Evolutionary conservation across 1,140 invertebrate species (phyloP), one percentile per base, ranked within the genome.

Genomic region (Ganaspis sp.): DNA sequence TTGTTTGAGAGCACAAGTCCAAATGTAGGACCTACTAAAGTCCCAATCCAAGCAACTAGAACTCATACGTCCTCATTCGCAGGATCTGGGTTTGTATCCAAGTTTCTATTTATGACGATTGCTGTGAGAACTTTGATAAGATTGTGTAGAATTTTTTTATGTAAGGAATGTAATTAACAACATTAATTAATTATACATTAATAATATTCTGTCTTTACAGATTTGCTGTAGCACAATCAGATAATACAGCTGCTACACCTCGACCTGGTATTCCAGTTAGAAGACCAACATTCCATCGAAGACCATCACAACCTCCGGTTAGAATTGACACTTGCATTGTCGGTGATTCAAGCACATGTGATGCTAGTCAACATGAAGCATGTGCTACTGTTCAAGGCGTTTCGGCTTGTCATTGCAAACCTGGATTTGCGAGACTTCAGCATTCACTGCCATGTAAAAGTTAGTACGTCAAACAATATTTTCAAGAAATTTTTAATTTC

Each of bases 261-360:
- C 70, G 85, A 6, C 84, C 90, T 0, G 86, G 69, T 37, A 81
- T 23, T 23, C 71, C 85, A 15, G 75, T 73, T 76, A 92, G 86
- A 53, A 83, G 93, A 72, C 93, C 93, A 0, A 87, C 90, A 15
- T 94, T 92, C 81, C 90, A 92, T 1, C 90, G 92, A 81, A 89
- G 93, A 80, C 93, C 94, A 2, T 92, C 92, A 0, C 94, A 93
- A 78, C 93, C 94, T 19, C 93, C 94, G 0, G 94, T 95, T 0
- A 92, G 97, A 82, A 98, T 98, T 74, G 97, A 98, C 87, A 98
- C 97, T 9, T 98, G 97, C 84, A 98, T 98, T 26, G 97, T 98
- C 1, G 97, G 97, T 1, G 97, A 98, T 81, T 96, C 97, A 81
- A 95, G 95, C n/a, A 98, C 97, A 0, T 98, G 97, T 83, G 96